Evolutionary conservation across 2,113 vertebrate genomes (phyloP).

Genomic region (Aythya baeri): DNA sequence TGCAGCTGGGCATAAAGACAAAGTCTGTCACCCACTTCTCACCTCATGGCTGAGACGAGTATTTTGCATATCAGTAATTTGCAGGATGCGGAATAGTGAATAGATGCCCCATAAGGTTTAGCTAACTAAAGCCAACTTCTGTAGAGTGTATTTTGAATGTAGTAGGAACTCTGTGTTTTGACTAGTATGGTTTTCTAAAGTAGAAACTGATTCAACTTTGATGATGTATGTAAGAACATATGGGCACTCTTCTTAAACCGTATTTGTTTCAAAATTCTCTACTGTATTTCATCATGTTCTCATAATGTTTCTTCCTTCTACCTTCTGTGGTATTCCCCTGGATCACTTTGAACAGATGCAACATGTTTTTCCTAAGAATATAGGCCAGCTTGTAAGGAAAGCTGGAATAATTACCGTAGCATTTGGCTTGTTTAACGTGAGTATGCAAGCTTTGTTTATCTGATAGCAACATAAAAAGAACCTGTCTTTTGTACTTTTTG

Average conservation of each 20-base stretch:
- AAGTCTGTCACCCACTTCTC: slow-evolving; percentile 28
- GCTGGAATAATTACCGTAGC: slow-evolving; percentile 29
- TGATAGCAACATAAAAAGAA: neutral
- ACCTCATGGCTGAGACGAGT: neutral
- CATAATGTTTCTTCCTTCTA: slow-evolving; percentile 21
- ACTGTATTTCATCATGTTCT: slow-evolving; percentile 39
- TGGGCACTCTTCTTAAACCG: slow-evolving; percentile 3
- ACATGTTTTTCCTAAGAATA: neutral
- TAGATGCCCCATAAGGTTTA: neutral
- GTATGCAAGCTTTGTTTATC: neutral
- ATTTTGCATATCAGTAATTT: slow-evolving; percentile 28
- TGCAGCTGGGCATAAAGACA: neutral
- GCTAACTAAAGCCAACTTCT: neutral
- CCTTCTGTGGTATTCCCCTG: slow-evolving; percentile 47
- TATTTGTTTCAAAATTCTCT: slow-evolving; percentile 55
- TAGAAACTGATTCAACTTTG: neutral
- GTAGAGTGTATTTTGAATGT: neutral
- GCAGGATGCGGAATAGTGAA: neutral
- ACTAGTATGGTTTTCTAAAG: neutral
- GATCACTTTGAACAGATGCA: slow-evolving; percentile 36
- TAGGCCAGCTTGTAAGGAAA: slow-evolving; percentile 7
- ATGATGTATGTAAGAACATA: slow-evolving; percentile 9
- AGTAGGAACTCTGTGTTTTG: slow-evolving; percentile 18
- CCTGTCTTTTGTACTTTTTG: neutral
- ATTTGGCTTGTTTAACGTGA: slow-evolving; percentile 13